Evolutionary conservation across 2,113 vertebrate genomes (phyloP).

Genomic region (Cheirogaleus medius): DNA sequence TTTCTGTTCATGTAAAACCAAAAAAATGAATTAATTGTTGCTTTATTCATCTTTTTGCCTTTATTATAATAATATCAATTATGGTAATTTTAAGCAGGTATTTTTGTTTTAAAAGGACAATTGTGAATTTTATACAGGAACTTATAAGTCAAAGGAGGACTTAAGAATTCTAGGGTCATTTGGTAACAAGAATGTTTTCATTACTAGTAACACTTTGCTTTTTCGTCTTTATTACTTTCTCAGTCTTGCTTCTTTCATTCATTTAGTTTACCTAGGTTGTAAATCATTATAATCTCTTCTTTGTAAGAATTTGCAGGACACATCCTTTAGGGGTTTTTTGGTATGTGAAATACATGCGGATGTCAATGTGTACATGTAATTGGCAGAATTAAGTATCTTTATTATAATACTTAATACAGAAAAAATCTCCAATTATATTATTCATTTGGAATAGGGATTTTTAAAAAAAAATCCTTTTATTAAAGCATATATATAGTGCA

Average conservation of each 20-base stretch:
- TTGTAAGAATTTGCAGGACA: background rate
- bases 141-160: background rate
- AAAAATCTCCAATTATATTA: background rate
- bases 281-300: background rate
- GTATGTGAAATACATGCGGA: background rate
- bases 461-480: background rate
- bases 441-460: background rate
- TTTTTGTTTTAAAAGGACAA: background rate
- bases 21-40: background rate
- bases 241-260: background rate
- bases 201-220: background rate
- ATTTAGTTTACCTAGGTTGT: background rate
- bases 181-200: background rate
- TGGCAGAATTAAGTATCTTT: background rate
- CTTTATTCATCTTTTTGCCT: background rate
- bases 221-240: background rate
- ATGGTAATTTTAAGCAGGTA: background rate
- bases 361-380: background rate
- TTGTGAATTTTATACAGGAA: background rate
- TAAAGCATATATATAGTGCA: background rate
- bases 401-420: background rate
- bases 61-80: background rate
- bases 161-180: background rate
- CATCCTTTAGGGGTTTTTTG: background rate
- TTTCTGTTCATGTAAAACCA: background rate